Percentiles rank a stretch among this genome's conserved stretches.
These are phyloP conservation scores for Sigmodon hispidus DNA, from an alignment of 2,113 vertebrate genomes.

Conservation along the genomic window DNA sequence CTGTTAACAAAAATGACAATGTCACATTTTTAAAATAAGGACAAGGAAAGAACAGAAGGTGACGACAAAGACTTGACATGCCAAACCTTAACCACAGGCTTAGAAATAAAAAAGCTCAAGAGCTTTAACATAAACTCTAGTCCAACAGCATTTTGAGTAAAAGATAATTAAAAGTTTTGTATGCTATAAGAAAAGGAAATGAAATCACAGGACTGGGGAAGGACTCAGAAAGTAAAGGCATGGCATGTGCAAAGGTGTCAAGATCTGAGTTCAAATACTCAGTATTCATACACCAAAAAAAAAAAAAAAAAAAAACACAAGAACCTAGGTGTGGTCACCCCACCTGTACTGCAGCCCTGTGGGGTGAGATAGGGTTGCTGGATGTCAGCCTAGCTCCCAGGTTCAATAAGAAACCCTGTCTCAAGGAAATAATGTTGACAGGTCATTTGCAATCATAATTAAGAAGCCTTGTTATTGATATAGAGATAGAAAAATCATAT, in stretches of 20 bases:
- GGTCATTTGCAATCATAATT: background rate
- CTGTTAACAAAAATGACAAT: background rate
- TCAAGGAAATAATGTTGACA: background rate
- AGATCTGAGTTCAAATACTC: background rate
- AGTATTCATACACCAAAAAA: background rate
- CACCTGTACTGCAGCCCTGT: background rate
- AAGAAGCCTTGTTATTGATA: background rate
- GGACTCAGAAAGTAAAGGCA: background rate
- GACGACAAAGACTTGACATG: background rate
- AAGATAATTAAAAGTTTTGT: slow-evolving; percentile 6
- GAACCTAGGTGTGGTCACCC: background rate
- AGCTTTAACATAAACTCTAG: background rate
- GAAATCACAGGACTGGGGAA: background rate
- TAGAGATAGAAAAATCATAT: background rate
- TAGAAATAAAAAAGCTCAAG: background rate
- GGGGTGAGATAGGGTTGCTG: background rate
- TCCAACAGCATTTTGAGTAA: background rate
- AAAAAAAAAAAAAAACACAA: background rate
- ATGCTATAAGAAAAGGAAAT: background rate
- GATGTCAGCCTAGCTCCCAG: background rate
- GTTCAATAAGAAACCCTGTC: background rate
- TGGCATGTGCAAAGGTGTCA: background rate
- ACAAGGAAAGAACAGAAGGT: background rate
- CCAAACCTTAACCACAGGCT: background rate
- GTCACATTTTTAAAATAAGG: background rate